Evolutionary conservation across 2,888 invertebrate species (phyloP).

Genomic region (Pollenia griseotomentosa): DNA sequence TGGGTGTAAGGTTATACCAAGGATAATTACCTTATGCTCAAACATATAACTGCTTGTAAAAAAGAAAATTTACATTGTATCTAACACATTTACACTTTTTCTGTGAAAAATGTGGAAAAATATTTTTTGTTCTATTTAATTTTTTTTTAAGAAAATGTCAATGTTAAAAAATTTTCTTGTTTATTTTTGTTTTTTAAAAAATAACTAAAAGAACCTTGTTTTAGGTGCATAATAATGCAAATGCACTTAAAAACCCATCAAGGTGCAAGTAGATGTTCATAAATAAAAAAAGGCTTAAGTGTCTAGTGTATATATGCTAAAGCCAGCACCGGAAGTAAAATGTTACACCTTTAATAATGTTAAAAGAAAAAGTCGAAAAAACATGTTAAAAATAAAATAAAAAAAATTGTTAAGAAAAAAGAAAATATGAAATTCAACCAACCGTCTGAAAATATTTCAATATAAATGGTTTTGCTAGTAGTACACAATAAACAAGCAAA

Average conservation of each 20-base stretch:
- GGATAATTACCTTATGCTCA: slow-evolving; percentile 66
- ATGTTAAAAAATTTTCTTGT: background rate
- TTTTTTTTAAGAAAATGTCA: slow-evolving; percentile 9
- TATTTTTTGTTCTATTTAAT: background rate
- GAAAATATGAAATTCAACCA: background rate
- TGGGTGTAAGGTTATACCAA: slow-evolving; percentile 62
- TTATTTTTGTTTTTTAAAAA: background rate
- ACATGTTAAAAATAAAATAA: background rate
- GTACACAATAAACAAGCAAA: slow-evolving; percentile 4
- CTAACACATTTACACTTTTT: background rate
- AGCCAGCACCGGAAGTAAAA: slow-evolving; percentile 53
- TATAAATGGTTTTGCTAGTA: slow-evolving; percentile 57
- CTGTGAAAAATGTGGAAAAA: background rate
- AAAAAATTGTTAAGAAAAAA: slow-evolving; percentile 16
- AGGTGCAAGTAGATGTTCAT: background rate
- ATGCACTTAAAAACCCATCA: background rate
- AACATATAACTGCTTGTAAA: background rate
- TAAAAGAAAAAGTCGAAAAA: slow-evolving; percentile 18
- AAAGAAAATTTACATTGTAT: background rate
- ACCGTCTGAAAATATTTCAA: slow-evolving; percentile 12
- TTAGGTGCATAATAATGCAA: slow-evolving; percentile 32
- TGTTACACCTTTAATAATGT: slow-evolving; percentile 57
- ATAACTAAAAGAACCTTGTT: background rate
- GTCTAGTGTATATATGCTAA: background rate
- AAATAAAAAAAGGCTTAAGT: background rate